phyloP scores from a whole-genome alignment of 2,797 vertebrate genomes.

The Setipinna tenuifilis region DNA sequence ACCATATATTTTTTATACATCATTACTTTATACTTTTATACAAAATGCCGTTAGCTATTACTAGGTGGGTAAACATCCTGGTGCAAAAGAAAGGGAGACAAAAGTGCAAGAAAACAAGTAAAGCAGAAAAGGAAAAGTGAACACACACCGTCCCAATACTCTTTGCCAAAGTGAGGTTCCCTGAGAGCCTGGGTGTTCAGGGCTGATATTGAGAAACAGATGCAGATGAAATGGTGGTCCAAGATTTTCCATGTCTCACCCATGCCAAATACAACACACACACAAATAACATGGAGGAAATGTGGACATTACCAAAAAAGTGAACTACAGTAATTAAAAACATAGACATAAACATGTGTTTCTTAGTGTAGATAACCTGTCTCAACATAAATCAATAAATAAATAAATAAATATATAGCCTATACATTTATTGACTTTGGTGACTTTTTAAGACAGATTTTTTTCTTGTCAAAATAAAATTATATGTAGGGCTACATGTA shows the following conservation, averaged over 20 bases:
- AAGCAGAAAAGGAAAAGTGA: background rate
- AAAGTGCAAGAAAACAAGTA: background rate
- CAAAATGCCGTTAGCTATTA: background rate
- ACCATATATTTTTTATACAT: too few relatives aligned
- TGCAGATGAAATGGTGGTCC: slow-evolving; percentile 72
- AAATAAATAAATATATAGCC: too few relatives aligned
- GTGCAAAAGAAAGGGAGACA: background rate
- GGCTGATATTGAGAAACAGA: slow-evolving; percentile 74
- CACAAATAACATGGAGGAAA: slow-evolving; percentile 39
- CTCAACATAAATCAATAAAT: too few relatives aligned
- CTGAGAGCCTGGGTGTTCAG: slow-evolving; percentile 64
- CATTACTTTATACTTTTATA: background rate
- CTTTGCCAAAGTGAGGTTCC: slow-evolving; percentile 62
- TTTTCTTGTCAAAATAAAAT: too few relatives aligned
- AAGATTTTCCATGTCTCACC: slow-evolving; percentile 59
- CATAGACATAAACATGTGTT: background rate
- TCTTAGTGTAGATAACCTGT: background rate
- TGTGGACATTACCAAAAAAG: background rate
- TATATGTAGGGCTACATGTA: too few relatives aligned
- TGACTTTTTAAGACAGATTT: too few relatives aligned
- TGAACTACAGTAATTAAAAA: background rate
- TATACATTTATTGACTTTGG: too few relatives aligned
- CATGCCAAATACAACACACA: slow-evolving; percentile 68
- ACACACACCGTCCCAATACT: background rate
- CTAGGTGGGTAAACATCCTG: background rate